Evolutionary conservation across 2,113 vertebrate species (phyloP), one percentile per base, ranked within the genome.

Genomic region (Lepisosteus oculatus): DNA sequence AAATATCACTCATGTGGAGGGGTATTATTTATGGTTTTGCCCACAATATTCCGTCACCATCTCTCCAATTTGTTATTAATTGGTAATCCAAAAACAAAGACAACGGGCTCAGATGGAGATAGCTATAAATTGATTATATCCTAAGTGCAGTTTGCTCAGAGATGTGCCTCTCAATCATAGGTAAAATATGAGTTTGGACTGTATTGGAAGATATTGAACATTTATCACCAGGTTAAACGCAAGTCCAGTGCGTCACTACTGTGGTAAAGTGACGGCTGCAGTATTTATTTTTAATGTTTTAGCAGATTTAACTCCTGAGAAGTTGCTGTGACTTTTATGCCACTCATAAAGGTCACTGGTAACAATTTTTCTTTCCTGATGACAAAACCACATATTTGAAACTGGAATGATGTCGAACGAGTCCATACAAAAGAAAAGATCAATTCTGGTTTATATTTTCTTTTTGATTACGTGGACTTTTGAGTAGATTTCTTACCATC

Each of bases 31-130:
- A 79, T 74, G 68, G 80, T 64, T 70, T 45, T 66, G 69, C 73
- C 73, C 62, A 71, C 44, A 74, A 71, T 79, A 68, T 69, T 78
- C 77, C 75, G 78, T 90, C 82, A 80, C 80, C 77, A 68, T 47
- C 64, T 67, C 71, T 13, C 59, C 69, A 78, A 13, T 77, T 81
- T 87, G 78, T 84, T 84, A 83, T 88, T 89, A 83, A 85, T 71
- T 78, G 79, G 78, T 85, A 88, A 80, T 72, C 81, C 84, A 77
- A 68, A 76, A 80, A 85, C 78, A 85, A 81, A 85, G 67, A 65
- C n/a, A 11, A 6, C 61, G 12, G 66, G 7, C n/a, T 9, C 47
- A 51, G 47, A 51, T 51, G 47, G 57, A 14, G 41, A 56, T 41
- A 45, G 12, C 63, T 72, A 72, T 71, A 69, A 77, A 81, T 84